phyloP scores from a whole-genome alignment of 2,113 vertebrate species.

The Apodemus speciosus region DNA sequence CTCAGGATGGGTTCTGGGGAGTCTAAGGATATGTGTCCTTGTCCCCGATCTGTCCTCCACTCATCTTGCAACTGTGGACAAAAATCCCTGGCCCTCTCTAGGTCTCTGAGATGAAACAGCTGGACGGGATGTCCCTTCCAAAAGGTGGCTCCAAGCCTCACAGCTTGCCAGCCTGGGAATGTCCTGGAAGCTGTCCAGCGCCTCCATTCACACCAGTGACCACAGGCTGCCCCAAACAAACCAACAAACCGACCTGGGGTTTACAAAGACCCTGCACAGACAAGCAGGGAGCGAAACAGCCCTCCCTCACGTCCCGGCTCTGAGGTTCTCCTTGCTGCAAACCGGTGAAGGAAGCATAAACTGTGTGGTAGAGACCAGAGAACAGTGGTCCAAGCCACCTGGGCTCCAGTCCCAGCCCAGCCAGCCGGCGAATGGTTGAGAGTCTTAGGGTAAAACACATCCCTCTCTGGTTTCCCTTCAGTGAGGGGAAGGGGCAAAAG shows the following conservation, averaged over 20 bases:
- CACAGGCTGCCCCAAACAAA: conserved; percentile 74
- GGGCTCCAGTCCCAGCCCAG: neutral
- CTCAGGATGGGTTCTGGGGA: neutral
- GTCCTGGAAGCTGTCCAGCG: conserved; percentile 50
- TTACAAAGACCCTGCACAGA: conserved; percentile 55
- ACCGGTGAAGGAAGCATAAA: neutral
- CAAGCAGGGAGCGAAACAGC: neutral
- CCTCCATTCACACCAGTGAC: conserved; percentile 58
- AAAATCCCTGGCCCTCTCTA: neutral
- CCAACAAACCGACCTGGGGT: conserved; percentile 61
- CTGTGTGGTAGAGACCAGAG: neutral
- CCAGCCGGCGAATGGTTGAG: neutral
- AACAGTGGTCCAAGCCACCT: neutral
- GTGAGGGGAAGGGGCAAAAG: neutral
- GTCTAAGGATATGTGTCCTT: neutral
- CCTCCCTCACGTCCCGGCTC: neutral
- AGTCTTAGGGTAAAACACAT: neutral
- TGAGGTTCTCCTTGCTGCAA: neutral
- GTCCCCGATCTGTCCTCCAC: neutral
- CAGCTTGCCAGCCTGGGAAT: neutral
- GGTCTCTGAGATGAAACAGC: conserved; percentile 16
- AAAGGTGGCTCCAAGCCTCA: conserved; percentile 2
- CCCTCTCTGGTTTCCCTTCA: neutral
- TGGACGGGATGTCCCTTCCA: neutral
- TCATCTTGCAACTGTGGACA: neutral